Percentiles rank a stretch among this genome's conserved stretches.
These are phyloP conservation scores for Coenonympha glycerion DNA, from an alignment of 2,888 invertebrate genomes.

Conservation along the genomic window DNA sequence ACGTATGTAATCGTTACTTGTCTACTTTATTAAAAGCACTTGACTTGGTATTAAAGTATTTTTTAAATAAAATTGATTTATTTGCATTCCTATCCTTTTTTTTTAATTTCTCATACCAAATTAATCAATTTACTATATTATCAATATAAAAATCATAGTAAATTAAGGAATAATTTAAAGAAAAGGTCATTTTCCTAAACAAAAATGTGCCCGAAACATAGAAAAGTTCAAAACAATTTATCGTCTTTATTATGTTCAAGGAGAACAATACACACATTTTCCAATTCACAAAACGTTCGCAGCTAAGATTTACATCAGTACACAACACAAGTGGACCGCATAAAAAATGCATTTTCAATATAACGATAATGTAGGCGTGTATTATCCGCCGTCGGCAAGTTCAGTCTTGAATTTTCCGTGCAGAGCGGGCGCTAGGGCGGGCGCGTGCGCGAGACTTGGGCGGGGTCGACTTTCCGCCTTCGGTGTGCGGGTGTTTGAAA, in stretches of 20 bases:
- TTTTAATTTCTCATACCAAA: no score
- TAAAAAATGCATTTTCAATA: conserved; percentile 68
- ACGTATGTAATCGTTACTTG: no score
- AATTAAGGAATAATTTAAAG: no score
- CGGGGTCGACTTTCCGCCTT: conserved; percentile 56
- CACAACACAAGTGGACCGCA: conserved; percentile 49
- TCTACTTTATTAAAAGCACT: no score
- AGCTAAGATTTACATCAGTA: conserved; percentile 29
- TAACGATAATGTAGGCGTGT: conserved; percentile 75
- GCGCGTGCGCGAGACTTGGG: conserved; percentile 64
- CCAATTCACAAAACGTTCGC: conserved; percentile 24
- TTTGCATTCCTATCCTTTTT: no score
- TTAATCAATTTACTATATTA: no score
- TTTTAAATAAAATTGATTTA: no score
- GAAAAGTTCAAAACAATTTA: neutral
- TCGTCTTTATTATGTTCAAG: neutral
- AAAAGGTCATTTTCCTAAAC: no score
- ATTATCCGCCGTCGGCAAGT: conserved; percentile 48
- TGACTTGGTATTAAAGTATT: no score
- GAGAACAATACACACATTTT: conserved; percentile 17
- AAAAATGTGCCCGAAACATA: no score
- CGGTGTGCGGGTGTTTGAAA: conserved; percentile 27
- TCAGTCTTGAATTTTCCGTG: conserved; percentile 30
- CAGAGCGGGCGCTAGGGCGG: conserved; percentile 37
- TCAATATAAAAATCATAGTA: no score